Percentiles rank a stretch among this genome's conserved stretches.
These are phyloP conservation scores for Brienomyrus brachyistius DNA, from an alignment of 2,113 vertebrate genomes.

Conservation along the genomic window DNA sequence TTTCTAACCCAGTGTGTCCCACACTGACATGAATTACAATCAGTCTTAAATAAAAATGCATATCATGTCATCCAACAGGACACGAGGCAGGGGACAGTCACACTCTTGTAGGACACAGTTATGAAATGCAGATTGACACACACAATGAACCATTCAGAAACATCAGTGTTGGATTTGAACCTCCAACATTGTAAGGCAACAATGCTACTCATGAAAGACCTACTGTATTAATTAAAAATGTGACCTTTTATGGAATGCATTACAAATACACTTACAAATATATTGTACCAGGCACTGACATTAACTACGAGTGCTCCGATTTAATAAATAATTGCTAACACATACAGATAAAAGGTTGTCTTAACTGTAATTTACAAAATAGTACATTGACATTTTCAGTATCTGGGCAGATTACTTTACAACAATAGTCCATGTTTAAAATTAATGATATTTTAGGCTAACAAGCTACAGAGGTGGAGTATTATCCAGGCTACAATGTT, in stretches of 20 bases:
- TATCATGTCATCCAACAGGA: neutral
- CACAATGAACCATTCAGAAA: neutral
- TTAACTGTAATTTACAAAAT: neutral
- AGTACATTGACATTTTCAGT: neutral
- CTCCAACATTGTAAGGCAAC: neutral
- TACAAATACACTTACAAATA: neutral
- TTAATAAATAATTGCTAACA: constrained; percentile 5
- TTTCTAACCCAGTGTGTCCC: neutral
- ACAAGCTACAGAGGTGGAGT: neutral
- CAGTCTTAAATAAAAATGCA: neutral
- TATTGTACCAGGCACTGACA: neutral
- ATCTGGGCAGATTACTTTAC: constrained; percentile 1
- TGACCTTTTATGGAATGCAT: neutral
- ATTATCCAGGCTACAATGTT: neutral
- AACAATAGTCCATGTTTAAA: neutral
- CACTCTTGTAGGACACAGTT: neutral
- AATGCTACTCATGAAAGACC: neutral
- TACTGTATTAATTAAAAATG: neutral
- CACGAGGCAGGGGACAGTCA: neutral
- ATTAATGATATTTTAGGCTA: constrained; percentile 5
- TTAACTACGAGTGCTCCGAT: neutral
- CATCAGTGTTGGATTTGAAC: neutral
- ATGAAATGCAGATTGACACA: neutral
- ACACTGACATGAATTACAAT: neutral
- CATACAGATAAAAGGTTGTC: neutral